Percentiles rank a stretch among this genome's conserved stretches.
These are phyloP conservation scores for Nomada fabriciana DNA, from an alignment of 2,888 invertebrate species.

Conservation along the genomic window DNA sequence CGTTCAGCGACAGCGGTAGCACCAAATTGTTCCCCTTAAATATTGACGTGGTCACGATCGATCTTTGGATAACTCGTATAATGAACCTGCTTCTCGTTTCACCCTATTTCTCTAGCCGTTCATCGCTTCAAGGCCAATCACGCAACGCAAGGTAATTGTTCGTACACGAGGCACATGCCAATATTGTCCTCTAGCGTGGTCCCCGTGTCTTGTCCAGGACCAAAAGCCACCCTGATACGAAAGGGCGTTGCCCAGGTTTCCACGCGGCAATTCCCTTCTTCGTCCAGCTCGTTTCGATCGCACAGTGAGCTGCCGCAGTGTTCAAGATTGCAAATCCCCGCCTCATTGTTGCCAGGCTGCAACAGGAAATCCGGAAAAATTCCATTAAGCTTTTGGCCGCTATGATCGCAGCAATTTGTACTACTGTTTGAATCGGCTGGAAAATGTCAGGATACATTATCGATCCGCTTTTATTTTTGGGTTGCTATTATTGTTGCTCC, in stretches of 20 bases:
- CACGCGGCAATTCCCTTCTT: constrained; percentile 86
- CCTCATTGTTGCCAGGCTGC: constrained; percentile 86
- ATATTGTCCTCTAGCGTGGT: constrained; percentile 91
- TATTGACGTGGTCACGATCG: background rate
- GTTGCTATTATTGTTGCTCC: too few species aligned
- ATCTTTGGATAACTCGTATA: constrained; percentile 5
- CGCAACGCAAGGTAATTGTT: constrained; percentile 89
- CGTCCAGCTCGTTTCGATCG: constrained; percentile 84
- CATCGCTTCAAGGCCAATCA: constrained; percentile 60
- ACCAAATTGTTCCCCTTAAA: background rate
- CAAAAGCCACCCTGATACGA: constrained; percentile 92
- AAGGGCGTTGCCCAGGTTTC: constrained; percentile 92
- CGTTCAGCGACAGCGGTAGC: background rate
- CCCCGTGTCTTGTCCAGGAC: constrained; percentile 87
- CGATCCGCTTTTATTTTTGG: too few species aligned
- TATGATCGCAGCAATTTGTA: background rate
- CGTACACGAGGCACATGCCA: constrained; percentile 91
- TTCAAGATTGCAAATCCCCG: constrained; percentile 90
- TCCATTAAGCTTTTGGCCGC: background rate
- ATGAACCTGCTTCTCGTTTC: constrained; percentile 1
- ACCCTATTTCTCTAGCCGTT: background rate
- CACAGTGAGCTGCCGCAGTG: constrained; percentile 92
- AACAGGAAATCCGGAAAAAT: constrained; percentile 65
- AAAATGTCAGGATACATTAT: too few species aligned
- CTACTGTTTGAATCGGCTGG: too few species aligned